These are phyloP conservation scores for Aradus depressus DNA, from an alignment of 2,888 invertebrate species.

Conservation along the genomic window DNA sequence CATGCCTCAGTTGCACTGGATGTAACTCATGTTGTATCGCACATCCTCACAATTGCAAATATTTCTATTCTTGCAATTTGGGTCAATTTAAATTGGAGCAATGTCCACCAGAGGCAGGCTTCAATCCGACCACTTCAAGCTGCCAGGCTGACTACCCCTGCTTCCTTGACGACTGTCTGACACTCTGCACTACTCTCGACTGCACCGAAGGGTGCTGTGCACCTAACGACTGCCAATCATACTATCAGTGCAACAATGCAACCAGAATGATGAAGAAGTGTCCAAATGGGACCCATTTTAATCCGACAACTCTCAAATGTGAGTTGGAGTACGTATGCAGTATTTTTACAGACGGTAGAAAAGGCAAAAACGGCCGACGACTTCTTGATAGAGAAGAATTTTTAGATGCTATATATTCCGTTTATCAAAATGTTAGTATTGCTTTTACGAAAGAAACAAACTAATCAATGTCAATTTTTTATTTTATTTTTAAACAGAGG, in stretches of 20 bases:
- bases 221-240: constrained; percentile 9
- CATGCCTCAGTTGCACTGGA: constrained; percentile 1
- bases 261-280: constrained; percentile 2
- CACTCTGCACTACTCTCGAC: constrained; percentile 5
- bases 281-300: constrained; percentile 3
- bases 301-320: constrained; percentile 6
- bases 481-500: no score
- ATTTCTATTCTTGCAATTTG: constrained; percentile 11
- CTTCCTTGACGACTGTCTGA: constrained; percentile 5
- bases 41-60: constrained; percentile 13
- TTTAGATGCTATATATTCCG: constrained; percentile 3
- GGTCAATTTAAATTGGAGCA: constrained; percentile 4
- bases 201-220: constrained; percentile 12
- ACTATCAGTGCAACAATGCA: constrained; percentile 10
- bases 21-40: constrained; percentile 7
- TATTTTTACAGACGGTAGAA: no score
- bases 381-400: constrained; percentile 10
- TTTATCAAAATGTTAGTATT: constrained; percentile 2
- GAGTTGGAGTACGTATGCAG: constrained; percentile 2
- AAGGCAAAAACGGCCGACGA: no score
- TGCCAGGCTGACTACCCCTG: constrained; percentile 9
- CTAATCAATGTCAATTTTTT: no score
- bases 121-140: constrained; percentile 2
- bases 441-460: no score
- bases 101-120: constrained; percentile 5